Evolutionary conservation across 2,888 invertebrate genomes (phyloP).

Genomic region (Petrolisthes manimaculis): DNA sequence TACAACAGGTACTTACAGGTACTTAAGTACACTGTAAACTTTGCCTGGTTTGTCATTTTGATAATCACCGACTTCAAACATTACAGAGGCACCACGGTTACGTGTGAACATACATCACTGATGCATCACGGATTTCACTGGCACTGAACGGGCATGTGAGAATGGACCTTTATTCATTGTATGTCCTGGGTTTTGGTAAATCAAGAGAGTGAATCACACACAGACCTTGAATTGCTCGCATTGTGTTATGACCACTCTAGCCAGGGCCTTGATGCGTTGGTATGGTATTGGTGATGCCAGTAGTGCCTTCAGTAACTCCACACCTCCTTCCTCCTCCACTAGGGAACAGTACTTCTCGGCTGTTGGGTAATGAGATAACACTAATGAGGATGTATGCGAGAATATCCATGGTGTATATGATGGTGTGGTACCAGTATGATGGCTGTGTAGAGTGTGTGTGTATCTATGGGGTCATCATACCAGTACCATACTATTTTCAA

Average conservation of each 20-base stretch:
- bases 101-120: neutral
- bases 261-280: slow-evolving; percentile 63
- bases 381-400: neutral
- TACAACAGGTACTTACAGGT: neutral
- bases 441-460: neutral
- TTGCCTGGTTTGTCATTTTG: neutral
- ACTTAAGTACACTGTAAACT: neutral
- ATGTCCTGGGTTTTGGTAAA: neutral
- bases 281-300: slow-evolving; percentile 52
- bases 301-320: slow-evolving; percentile 77
- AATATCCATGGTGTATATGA: too few relatives aligned
- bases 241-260: slow-evolving; percentile 58
- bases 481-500: neutral
- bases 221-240: slow-evolving; percentile 61
- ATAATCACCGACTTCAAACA: neutral
- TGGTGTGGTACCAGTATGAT: neutral
- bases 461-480: neutral
- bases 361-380: slow-evolving; percentile 71
- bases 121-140: neutral
- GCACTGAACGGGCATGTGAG: neutral
- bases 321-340: slow-evolving; percentile 87
- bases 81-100: neutral
- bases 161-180: neutral
- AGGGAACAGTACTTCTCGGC: slow-evolving; percentile 93
- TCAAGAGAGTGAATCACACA: neutral